phyloP scores from a whole-genome alignment of 2,888 invertebrate species.

The Nemoura dubitans region DNA sequence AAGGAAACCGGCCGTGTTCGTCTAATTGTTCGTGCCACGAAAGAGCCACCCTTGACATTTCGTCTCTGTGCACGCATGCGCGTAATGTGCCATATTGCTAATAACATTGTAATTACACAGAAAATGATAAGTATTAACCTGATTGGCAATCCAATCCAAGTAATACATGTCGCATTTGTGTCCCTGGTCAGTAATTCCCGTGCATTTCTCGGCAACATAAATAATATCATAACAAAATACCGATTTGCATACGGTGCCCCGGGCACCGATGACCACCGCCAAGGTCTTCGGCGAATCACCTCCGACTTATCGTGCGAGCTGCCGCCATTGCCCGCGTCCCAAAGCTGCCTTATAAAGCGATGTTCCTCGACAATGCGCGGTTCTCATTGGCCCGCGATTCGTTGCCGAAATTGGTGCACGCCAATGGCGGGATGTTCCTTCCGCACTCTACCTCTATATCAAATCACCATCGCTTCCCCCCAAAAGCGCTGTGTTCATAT shows the following conservation, averaged over 20 bases:
- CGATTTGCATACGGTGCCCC: background rate
- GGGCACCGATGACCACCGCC: background rate
- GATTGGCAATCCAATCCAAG: background rate
- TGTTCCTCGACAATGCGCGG: background rate
- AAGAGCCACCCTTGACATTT: conserved; percentile 1
- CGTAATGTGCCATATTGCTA: too few species aligned
- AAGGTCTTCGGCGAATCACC: background rate
- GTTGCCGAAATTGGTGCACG: too few species aligned
- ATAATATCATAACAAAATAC: background rate
- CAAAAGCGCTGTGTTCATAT: too few species aligned
- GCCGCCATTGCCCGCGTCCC: too few species aligned
- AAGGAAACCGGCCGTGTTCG: background rate
- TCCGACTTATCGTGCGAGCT: background rate
- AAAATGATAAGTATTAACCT: background rate
- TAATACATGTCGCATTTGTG: background rate
- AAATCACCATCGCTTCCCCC: too few species aligned
- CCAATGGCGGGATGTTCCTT: too few species aligned
- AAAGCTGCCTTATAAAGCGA: background rate
- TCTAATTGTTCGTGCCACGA: background rate
- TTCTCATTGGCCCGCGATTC: too few species aligned
- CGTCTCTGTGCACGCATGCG: background rate
- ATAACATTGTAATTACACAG: background rate
- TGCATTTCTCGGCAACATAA: too few species aligned
- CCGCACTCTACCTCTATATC: too few species aligned
- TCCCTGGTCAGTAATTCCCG: too few species aligned